Evolutionary conservation across 2,888 invertebrate genomes (phyloP).

Genomic region (Drepanosiphum platanoidis): DNA sequence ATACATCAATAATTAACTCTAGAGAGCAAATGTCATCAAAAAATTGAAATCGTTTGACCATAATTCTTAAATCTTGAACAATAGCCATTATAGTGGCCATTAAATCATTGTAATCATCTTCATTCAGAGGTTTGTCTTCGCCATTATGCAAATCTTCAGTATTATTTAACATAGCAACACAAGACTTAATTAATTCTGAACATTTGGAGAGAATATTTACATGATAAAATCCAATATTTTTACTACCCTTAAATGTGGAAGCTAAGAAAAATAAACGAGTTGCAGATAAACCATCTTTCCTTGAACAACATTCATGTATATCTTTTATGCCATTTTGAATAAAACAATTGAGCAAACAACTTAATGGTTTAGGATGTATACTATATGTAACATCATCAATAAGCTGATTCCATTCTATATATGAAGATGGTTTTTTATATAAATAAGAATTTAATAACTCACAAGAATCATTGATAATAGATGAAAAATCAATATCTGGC

Average conservation of each 20-base stretch:
- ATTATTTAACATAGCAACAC: constrained; percentile 19
- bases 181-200: constrained; percentile 22
- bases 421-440: constrained; percentile 25
- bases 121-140: background rate
- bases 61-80: constrained; percentile 22
- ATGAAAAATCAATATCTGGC: constrained; percentile 54
- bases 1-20: constrained; percentile 31
- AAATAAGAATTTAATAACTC: constrained; percentile 48
- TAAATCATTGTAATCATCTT: constrained; percentile 33
- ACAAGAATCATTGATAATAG: constrained; percentile 55
- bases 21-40: constrained; percentile 50
- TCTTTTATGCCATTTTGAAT: constrained; percentile 45
- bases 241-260: constrained; percentile 52
- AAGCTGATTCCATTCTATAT: constrained; percentile 48
- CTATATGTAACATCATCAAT: constrained; percentile 17
- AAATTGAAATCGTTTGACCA: constrained; percentile 47
- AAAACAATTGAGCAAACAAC: constrained; percentile 56
- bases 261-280: constrained; percentile 54
- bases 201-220: constrained; percentile 23
- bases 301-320: background rate
- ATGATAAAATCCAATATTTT: constrained; percentile 56
- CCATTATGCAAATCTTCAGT: background rate
- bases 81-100: constrained; percentile 34
- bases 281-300: constrained; percentile 47
- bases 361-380: constrained; percentile 49